Evolutionary conservation across 2,888 invertebrate species (phyloP).

Genomic region (Theristus sp.): DNA sequence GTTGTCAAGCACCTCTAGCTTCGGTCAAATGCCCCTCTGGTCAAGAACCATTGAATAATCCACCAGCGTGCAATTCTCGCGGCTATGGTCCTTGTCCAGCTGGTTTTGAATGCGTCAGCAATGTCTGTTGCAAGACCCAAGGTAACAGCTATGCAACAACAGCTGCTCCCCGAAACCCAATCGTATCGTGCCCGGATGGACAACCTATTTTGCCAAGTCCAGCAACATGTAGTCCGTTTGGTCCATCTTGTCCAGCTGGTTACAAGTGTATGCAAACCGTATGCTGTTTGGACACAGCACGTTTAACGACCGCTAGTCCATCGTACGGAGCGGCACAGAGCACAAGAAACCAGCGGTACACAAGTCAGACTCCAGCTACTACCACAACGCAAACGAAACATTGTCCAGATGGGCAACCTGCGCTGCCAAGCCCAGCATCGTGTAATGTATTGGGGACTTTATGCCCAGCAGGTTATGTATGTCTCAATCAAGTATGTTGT

Average conservation of each 20-base stretch:
- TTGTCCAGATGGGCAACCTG: not conserved
- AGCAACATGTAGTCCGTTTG: not conserved
- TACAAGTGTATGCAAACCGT: too few relatives aligned
- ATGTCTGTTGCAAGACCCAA: not conserved
- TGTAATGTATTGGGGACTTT: not conserved
- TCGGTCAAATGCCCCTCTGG: not conserved
- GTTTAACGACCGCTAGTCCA: too few relatives aligned
- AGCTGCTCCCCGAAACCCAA: too few relatives aligned
- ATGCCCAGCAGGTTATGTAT: not conserved
- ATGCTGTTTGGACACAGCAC: too few relatives aligned
- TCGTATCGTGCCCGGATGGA: not conserved
- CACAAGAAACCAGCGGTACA: too few relatives aligned
- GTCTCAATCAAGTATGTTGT: not conserved
- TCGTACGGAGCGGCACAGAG: not conserved
- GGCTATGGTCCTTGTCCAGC: not conserved
- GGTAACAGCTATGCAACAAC: not conserved
- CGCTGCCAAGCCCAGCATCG: not conserved
- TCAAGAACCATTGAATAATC: not conserved
- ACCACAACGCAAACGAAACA: too few relatives aligned
- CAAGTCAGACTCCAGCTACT: not conserved
- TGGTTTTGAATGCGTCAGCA: not conserved
- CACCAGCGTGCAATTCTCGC: not conserved
- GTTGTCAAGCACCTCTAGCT: not conserved
- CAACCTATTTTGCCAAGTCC: not conserved
- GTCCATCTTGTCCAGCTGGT: not conserved